Evolutionary conservation across 1,140 invertebrate genomes (phyloP), one percentile per base, ranked within the genome.

Genomic region (Lethrus apterus): DNA sequence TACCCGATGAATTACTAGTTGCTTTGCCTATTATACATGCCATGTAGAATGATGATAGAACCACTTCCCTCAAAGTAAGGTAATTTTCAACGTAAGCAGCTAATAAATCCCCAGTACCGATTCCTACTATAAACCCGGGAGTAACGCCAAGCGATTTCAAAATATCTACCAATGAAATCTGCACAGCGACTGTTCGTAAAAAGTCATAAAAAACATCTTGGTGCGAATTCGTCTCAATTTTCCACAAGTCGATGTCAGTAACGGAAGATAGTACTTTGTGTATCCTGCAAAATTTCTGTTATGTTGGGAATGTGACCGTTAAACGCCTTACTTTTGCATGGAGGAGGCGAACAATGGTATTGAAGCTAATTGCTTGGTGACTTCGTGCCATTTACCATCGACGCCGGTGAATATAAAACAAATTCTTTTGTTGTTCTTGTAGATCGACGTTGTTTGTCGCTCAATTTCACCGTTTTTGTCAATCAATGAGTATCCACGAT

Each of bases 41-140:
- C 3, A 38, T 38, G 11, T 21, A 3, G 1, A 42, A 29, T 17
- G 23, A 14, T 5, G 20, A 18, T 20, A 35, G 15, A 13, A 93
- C 72, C 54, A 83, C 85, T 66, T 93, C 80, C 54, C 89, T 85
- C 2, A 80, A 76, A 1, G 84, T 89, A 21, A 92, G 75, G 48
- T 77, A 81, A 2, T 83, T 85, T 63, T 92, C 86, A 44, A 82
- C 85, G 62, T 93, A 93, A 3, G 84, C 87, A 65, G 86, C 89
- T 2, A 80, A 84, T 15, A 89, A 59, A 63, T 87, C 83, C 13
- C 86, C 85, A 0, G 83, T 79, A 9, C 88, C 91, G 66, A 90
- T 86, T n/a, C 80, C 88, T 44, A 90, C 77, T 44, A 89, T 78
- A 18, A 80, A 77, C 62, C 88, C 84, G 2, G 85, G 80, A 18